Evolutionary conservation across 1,140 invertebrate species (phyloP), one percentile per base, ranked within the genome.

Genomic region (Achroia grisella): DNA sequence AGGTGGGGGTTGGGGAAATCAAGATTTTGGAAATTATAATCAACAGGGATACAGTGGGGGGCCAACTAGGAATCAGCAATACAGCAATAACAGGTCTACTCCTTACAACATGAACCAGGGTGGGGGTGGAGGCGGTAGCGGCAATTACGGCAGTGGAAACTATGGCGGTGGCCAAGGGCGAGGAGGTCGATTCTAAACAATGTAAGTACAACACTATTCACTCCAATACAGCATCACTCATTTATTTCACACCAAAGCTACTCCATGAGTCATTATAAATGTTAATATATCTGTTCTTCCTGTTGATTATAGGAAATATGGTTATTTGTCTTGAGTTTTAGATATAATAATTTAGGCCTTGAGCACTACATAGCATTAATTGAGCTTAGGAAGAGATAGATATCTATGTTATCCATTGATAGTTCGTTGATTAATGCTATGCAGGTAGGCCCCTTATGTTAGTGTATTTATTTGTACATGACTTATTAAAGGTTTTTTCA

Each of bases 1-100:
- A 37, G 62, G 70, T 32, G 81, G 89, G 45, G 80, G 81, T 10
- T 80, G 86, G 30, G 81, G 87, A 8, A 89, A 88, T 54, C 89
- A 90, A 66, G 91, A 91, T 56, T 93, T 93, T 63, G 92, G 92
- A 13, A 91, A 89, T 53, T 91, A 92, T 37, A 92, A 92, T 59
- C 92, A 94, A 60, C 92, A 94, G 64, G 89, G 89, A 32, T 93
- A 93, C 55, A 89, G 92, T 30, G 92, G 92, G 28, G 92, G 92
- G 0, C 91, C 91, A 4, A 89, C 91, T 8, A 87, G 91, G 61
- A 93, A 91, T 55, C 92, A 91, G 39, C 76, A 78, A 62, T 91
- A 91, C 43, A 48, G 68, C 51, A 90, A 90, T 54, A 90, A 89
- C 51, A 74, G 90, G 66, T 81, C 89, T 15, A 73, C 89, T 23